Conservation (phyloP, 2,113 vertebrate species). For the Upupa epops region DNA sequence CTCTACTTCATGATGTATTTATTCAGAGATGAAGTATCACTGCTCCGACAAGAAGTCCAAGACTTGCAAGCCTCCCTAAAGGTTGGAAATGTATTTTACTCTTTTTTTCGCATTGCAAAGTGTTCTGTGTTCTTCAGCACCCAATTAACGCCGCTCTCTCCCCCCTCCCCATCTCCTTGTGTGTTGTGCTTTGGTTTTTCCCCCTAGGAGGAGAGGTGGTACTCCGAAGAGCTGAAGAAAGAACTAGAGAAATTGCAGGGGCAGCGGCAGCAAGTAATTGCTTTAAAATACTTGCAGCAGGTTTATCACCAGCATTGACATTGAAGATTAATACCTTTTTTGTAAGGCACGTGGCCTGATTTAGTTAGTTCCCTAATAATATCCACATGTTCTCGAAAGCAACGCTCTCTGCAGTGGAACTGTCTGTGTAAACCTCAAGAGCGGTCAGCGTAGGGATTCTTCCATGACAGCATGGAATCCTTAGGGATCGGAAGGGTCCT, state of each 20-base stretch:
- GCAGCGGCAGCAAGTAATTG: conserved; percentile 98
- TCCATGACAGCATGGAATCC: too few relatives aligned
- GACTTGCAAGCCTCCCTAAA: conserved; percentile 94
- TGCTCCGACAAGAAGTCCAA: conserved; percentile 93
- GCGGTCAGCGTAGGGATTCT: background rate
- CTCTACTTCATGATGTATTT: conserved; percentile 24
- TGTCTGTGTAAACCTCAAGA: background rate
- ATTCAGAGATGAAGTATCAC: conserved; percentile 87
- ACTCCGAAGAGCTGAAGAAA: conserved; percentile 97
- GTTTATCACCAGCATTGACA: conserved; percentile 71
- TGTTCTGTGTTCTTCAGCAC: conserved; percentile 8
- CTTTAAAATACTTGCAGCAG: conserved; percentile 82
- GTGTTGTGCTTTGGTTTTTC: background rate
- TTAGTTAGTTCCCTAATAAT: conserved; percentile 67
- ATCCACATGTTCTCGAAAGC: conserved; percentile 33
- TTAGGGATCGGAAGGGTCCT: too few relatives aligned
- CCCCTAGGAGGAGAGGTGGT: conserved; percentile 95
- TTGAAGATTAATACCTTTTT: conserved; percentile 67
- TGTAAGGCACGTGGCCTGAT: conserved; percentile 72
- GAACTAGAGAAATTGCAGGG: conserved; percentile 98
- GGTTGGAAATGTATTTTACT: conserved; percentile 76
- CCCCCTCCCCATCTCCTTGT: background rate
- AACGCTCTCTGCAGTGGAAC: background rate
- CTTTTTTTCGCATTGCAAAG: conserved; percentile 49
- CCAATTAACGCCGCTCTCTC: conserved; percentile 8